Percentiles rank a stretch among this genome's conserved stretches.
phyloP scores from a whole-genome alignment of 2,113 vertebrate species.

The Andinoacara biseriatus region DNA sequence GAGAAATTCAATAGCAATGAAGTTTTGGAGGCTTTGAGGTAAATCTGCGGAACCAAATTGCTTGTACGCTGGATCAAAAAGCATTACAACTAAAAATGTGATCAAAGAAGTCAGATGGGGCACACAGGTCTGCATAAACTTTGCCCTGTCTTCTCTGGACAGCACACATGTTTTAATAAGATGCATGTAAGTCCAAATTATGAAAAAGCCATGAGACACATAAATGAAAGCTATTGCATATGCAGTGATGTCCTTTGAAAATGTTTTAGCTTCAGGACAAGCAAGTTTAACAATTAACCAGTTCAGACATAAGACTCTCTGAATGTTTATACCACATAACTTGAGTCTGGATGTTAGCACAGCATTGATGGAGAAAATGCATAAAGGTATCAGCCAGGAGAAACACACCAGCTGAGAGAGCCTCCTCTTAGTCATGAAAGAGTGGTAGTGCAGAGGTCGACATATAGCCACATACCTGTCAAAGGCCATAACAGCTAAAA shows the following conservation, averaged over 20 bases:
- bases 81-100: neutral
- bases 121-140: conserved; percentile 64
- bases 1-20: conserved; percentile 50
- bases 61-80: conserved; percentile 58
- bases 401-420: conserved; percentile 16
- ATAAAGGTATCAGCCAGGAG: conserved; percentile 7
- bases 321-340: conserved; percentile 23
- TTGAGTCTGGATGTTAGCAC: neutral
- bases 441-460: conserved; percentile 47
- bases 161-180: conserved; percentile 11
- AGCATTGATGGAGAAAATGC: neutral
- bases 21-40: conserved; percentile 43
- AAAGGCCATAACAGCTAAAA: conserved; percentile 56
- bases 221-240: conserved; percentile 22
- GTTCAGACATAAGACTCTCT: conserved; percentile 42
- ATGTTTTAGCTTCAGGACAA: neutral
- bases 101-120: conserved; percentile 48
- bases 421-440: conserved; percentile 34
- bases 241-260: neutral
- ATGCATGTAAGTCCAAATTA: conserved; percentile 55
- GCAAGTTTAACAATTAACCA: conserved; percentile 45
- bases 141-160: conserved; percentile 35
- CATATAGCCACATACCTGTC: conserved; percentile 62
- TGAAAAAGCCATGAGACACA: conserved; percentile 42
- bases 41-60: conserved; percentile 35